Evolutionary conservation across 1,140 invertebrate genomes (phyloP).

Genomic region (Bathynomus jamesi): DNA sequence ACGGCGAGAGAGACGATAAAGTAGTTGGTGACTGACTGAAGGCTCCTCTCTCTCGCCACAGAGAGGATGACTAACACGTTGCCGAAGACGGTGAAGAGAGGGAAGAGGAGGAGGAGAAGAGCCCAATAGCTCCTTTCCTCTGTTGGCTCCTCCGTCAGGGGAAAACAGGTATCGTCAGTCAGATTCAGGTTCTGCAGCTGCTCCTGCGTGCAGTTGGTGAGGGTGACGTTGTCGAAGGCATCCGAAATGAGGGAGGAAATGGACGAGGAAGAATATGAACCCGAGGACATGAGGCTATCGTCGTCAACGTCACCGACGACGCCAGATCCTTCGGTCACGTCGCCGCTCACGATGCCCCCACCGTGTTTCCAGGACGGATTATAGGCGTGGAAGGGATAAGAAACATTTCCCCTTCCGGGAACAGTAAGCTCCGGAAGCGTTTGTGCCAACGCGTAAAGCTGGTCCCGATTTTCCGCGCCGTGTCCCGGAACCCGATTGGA

Average conservation of each 20-base stretch:
- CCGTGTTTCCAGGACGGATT: background rate
- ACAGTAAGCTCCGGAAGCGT: background rate
- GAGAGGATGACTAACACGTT: background rate
- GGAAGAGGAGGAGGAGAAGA: background rate
- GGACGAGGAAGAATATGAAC: too few relatives aligned
- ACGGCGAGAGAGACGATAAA: conserved; percentile 87
- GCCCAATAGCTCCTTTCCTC: background rate
- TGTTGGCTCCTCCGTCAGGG: background rate
- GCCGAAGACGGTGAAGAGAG: background rate
- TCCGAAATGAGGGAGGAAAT: background rate
- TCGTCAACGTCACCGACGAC: too few relatives aligned
- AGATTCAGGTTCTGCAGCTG: background rate
- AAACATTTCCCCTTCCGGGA: background rate
- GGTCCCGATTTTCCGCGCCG: too few relatives aligned
- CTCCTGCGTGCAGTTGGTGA: background rate
- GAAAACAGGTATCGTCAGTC: background rate
- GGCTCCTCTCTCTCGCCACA: conserved; percentile 53
- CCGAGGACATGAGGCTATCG: too few relatives aligned
- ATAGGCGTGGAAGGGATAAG: background rate
- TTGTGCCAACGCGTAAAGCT: too few relatives aligned
- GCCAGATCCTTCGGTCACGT: background rate
- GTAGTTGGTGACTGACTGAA: conserved; percentile 91
- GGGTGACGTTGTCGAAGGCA: background rate
- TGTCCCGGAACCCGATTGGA: too few relatives aligned
- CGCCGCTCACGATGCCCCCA: background rate